Base-by-base conservation (phyloP, 2,888 invertebrate genomes). In the Meteorus colon region DNA sequence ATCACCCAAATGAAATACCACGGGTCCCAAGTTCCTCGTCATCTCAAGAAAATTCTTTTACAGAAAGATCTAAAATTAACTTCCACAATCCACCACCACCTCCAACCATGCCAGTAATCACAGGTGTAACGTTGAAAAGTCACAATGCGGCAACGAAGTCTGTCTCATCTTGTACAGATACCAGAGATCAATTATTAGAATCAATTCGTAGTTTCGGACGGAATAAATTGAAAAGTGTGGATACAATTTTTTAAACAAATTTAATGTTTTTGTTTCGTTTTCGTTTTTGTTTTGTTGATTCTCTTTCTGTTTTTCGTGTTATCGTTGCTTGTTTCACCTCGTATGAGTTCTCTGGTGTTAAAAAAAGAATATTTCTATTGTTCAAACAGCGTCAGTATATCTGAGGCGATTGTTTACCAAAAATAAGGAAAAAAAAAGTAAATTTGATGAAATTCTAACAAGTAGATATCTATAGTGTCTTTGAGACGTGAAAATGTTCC, bases 161-260 rank as follows among this genome's bases (percentile, higher is more conserved):
- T 0, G 83, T 82, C 78, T 76, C 80, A 12, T 76, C 83, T 6
- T 76, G 77, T 27, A 84, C 86, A 65, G 94, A 95, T 87, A 91
- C 93, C 0, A 90, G 95, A 65, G 93, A 94, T 81, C 92, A 93
- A 83, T 90, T 96, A 45, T 89, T 96, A 87, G 92, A 92, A 69
- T 94, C 94, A 24, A 96, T 96, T 84, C 91, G 94, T 79, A 93
- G 92, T 86, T 95, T 95, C 80, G 89, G 89, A 24, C 84, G 84
- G 19, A 81, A 82, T 24, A 87, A 86, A 31, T 82, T 89, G 63
- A 87, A 80, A 69, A 88, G 80, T 69, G 86, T 88, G 77, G 82
- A 84, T 79, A 78, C 75, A 63, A 37, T 71, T n/a, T 75, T 77
- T 62, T 77, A 75, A 79, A 70, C 31, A 55, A 34, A 29, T 37